Percentiles rank a stretch among this genome's conserved stretches.
Conservation (phyloP, 1,140 invertebrate species). For the Diploscapter pachys region DNA sequence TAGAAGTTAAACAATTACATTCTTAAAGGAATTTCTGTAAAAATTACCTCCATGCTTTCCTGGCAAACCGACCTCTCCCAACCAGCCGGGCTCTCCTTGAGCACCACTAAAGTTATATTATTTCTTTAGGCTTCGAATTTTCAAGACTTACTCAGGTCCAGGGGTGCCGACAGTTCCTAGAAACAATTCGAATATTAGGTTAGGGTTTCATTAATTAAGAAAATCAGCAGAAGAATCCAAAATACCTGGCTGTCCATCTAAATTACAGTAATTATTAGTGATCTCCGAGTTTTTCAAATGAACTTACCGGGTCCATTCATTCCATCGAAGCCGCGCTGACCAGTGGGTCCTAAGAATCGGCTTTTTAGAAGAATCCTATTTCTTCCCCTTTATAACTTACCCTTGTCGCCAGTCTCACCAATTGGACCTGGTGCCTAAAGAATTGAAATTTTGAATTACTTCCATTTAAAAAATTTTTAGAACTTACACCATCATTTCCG, state of each 20-base stretch:
- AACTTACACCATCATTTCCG: slow-evolving; percentile 15
- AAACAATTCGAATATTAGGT: background rate
- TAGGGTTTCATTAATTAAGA: background rate
- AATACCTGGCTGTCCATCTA: background rate
- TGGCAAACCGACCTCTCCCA: slow-evolving; percentile 19
- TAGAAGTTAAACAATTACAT: too few relatives aligned
- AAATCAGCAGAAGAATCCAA: background rate
- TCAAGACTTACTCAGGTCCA: too few relatives aligned
- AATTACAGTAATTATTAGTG: slow-evolving; percentile 1
- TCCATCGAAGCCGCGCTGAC: slow-evolving; percentile 24
- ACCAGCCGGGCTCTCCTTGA: slow-evolving; percentile 19
- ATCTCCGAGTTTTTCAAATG: slow-evolving; percentile 19
- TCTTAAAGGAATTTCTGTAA: too few relatives aligned
- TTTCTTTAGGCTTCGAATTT: too few relatives aligned
- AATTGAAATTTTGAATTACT: too few relatives aligned
- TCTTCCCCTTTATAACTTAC: slow-evolving; percentile 4
- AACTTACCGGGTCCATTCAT: slow-evolving; percentile 15
- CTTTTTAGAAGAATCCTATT: too few relatives aligned
- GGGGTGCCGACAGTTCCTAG: background rate
- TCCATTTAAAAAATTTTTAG: too few relatives aligned
- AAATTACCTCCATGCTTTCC: slow-evolving; percentile 8
- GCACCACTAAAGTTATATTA: too few relatives aligned
- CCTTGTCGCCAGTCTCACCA: slow-evolving; percentile 21
- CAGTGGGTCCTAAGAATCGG: background rate
- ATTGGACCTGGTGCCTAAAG: slow-evolving; percentile 8